Conservation (phyloP, 2,888 invertebrate genomes). For the Drosophila helvetica region DNA sequence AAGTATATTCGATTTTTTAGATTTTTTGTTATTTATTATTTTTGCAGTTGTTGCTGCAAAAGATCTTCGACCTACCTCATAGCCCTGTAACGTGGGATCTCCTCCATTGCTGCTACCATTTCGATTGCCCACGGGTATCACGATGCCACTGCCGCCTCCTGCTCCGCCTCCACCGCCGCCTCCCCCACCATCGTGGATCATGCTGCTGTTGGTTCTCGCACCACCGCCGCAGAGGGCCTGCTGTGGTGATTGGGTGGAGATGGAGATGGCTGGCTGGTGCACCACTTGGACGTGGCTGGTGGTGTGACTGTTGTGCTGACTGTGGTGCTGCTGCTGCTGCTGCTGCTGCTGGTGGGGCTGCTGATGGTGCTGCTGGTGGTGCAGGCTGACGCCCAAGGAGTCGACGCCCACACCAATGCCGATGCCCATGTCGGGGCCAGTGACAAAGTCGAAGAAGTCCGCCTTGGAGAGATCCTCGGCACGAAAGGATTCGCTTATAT, state of each 20-base stretch:
- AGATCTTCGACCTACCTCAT: constrained; percentile 80
- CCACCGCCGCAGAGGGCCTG: constrained; percentile 61
- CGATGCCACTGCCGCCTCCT: constrained; percentile 31
- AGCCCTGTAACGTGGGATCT: constrained; percentile 83
- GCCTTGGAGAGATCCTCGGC: constrained; percentile 93
- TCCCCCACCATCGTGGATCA: constrained; percentile 73
- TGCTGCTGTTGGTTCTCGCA: constrained; percentile 63
- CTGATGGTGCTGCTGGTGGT: constrained; percentile 73
- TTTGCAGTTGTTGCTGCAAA: background rate
- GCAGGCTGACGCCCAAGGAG: constrained; percentile 81
- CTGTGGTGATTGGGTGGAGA: constrained; percentile 56
- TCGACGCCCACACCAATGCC: constrained; percentile 76
- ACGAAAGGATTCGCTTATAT: constrained; percentile 91
- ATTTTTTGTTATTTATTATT: no score
- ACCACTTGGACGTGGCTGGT: constrained; percentile 55
- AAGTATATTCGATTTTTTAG: no score
- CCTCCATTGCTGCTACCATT: constrained; percentile 68
- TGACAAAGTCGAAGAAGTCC: constrained; percentile 95
- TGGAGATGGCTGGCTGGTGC: constrained; percentile 60
- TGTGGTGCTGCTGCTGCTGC: constrained; percentile 49
- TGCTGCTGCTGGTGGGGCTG: constrained; percentile 52
- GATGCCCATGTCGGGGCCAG: constrained; percentile 88
- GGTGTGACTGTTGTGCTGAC: constrained; percentile 52
- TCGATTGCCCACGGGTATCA: constrained; percentile 59
- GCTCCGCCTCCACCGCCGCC: constrained; percentile 44